Evolutionary conservation across 2,113 vertebrate genomes (phyloP).

Genomic region (Camelus dromedarius): DNA sequence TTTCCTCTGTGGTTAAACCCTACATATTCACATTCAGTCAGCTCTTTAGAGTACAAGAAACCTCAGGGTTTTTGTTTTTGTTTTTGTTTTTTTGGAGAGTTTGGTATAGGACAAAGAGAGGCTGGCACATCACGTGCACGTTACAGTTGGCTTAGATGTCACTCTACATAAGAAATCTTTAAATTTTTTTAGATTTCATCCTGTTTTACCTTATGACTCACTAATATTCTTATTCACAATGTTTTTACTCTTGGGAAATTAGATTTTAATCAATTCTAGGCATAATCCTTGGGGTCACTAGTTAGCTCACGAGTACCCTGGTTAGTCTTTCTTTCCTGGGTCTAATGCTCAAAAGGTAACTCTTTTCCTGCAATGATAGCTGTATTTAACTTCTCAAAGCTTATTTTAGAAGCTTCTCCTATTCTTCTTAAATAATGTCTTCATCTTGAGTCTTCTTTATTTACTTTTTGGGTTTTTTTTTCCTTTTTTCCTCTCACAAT

Average conservation of each 20-base stretch:
- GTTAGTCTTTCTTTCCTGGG: neutral
- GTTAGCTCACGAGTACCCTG: neutral
- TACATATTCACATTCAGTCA: neutral
- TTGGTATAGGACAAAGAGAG: neutral
- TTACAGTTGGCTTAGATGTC: neutral
- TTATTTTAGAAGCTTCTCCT: slow-evolving; percentile 43
- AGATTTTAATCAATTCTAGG: neutral
- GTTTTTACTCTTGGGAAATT: neutral
- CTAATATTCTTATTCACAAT: neutral
- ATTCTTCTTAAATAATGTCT: slow-evolving; percentile 20
- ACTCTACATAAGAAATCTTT: neutral
- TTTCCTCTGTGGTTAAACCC: neutral
- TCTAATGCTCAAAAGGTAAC: neutral
- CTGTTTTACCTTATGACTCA: neutral
- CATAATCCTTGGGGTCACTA: neutral
- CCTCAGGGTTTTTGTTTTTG: too few relatives aligned
- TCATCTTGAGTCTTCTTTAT: slow-evolving; percentile 16
- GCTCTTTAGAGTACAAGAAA: neutral
- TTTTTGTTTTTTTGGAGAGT: neutral
- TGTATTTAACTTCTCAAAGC: slow-evolving; percentile 5
- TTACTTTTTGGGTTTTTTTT: neutral
- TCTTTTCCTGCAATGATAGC: neutral
- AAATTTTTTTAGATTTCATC: neutral
- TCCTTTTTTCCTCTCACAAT: neutral
- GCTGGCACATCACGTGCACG: neutral